phyloP scores from a whole-genome alignment of 2,797 vertebrate genomes.

The Gymnopithys bicolor region DNA sequence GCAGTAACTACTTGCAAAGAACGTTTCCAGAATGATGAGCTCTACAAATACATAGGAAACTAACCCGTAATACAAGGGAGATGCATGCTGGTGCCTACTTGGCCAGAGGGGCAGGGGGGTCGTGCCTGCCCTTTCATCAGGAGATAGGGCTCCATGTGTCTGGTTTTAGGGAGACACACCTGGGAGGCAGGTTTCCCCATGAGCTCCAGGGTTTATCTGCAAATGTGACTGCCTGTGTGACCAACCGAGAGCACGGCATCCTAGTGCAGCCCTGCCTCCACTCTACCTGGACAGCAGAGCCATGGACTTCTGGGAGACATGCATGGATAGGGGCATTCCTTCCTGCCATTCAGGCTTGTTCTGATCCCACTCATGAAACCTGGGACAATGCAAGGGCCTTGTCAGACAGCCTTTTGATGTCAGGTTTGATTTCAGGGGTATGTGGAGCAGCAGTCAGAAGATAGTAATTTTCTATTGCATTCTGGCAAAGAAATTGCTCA shows the following conservation, averaged over 20 bases:
- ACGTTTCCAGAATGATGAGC: not conserved
- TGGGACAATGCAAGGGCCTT: not conserved
- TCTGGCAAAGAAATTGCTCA: not conserved
- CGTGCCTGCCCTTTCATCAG: not conserved
- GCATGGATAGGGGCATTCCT: rapidly evolving
- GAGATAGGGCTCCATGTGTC: not conserved
- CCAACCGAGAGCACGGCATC: not conserved
- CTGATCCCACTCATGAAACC: not conserved
- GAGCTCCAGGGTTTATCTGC: not conserved
- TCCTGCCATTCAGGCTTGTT: not conserved
- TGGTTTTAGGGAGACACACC: not conserved
- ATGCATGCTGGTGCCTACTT: rapidly evolving
- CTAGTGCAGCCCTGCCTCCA: not conserved
- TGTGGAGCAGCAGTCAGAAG: not conserved
- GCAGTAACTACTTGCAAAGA: not conserved
- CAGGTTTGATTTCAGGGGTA: not conserved
- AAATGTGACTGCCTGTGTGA: rapidly evolving
- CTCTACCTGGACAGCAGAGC: not conserved
- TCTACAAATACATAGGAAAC: not conserved
- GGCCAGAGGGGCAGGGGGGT: not conserved
- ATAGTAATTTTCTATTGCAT: not conserved
- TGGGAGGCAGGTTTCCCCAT: not conserved
- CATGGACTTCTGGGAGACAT: not conserved
- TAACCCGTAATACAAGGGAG: not conserved
- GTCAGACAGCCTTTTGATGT: not conserved